Conservation (phyloP, 2,113 vertebrate genomes). For the Ptyas mucosa region DNA sequence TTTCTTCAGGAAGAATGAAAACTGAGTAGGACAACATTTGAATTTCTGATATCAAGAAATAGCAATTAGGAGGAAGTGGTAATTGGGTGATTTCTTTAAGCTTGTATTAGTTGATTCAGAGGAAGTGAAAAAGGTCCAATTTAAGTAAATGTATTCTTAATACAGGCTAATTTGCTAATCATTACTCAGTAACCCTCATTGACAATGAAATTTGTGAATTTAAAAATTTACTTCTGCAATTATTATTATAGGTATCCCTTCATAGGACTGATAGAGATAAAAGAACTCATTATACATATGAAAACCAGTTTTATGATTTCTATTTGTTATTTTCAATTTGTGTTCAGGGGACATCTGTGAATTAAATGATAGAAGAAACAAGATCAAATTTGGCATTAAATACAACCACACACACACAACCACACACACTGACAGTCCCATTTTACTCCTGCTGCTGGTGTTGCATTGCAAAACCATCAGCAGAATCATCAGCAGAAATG, state of each 20-base stretch:
- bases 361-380: not conserved
- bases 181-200: not conserved
- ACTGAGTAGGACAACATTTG: not conserved
- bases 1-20: not conserved
- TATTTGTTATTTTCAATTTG: not conserved
- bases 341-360: not conserved
- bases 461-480: not conserved
- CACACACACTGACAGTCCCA: not conserved
- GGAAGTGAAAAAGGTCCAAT: not conserved
- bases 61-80: not conserved
- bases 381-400: not conserved
- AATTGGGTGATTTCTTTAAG: not conserved
- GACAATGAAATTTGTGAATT: not conserved
- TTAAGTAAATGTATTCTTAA: not conserved
- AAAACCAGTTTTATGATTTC: not conserved
- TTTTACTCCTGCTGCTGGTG: not conserved
- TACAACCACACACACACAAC: not conserved
- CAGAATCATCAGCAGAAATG: not conserved
- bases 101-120: not conserved
- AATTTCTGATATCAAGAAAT: not conserved
- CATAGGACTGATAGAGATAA: not conserved
- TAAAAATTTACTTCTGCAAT: not conserved
- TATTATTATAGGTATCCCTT: not conserved
- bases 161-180: not conserved
- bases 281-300: not conserved